Conservation (phyloP, 2,888 invertebrate genomes). For the Drosophila birchii region DNA sequence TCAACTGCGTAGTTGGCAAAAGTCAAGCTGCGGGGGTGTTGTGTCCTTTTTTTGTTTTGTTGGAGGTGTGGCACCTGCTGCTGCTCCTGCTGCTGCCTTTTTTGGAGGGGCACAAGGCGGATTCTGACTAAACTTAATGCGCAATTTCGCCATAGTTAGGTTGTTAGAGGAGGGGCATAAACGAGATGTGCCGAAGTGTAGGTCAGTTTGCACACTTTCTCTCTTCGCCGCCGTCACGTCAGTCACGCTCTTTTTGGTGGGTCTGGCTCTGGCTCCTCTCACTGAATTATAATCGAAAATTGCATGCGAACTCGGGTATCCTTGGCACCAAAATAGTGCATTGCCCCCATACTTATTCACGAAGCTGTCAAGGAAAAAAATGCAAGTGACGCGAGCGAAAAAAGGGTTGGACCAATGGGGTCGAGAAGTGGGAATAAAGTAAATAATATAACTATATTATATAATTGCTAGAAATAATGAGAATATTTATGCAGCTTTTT, state of each 20-base stretch:
- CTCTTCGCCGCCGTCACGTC: conserved; percentile 21
- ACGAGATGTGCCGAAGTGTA: conserved; percentile 50
- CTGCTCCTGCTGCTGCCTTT: conserved; percentile 26
- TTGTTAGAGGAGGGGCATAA: neutral
- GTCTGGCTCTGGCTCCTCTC: conserved; percentile 3
- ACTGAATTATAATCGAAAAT: conserved; percentile 57
- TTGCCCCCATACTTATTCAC: conserved; percentile 47
- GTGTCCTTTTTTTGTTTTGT: neutral
- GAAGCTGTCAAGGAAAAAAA: conserved; percentile 10
- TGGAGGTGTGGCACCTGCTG: conserved; percentile 48
- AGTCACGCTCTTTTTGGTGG: neutral
- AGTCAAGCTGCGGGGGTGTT: conserved; percentile 61
- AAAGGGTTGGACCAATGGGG: neutral
- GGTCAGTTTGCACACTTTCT: conserved; percentile 74
- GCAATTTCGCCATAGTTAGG: conserved; percentile 33
- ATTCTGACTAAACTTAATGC: conserved; percentile 27
- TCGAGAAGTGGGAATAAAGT: neutral
- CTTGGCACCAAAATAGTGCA: conserved; percentile 73
- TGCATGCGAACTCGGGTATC: conserved; percentile 58
- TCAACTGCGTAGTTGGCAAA: conserved; percentile 77
- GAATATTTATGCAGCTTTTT: neutral
- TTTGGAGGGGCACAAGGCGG: conserved; percentile 21
- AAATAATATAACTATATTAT: neutral
- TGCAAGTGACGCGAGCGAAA: conserved; percentile 21
- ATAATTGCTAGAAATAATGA: neutral